Percentiles rank a stretch among this genome's conserved stretches.
phyloP scores from a whole-genome alignment of 35 echinoderm and acorn worm genomes.

The Lytechinus pictus region DNA sequence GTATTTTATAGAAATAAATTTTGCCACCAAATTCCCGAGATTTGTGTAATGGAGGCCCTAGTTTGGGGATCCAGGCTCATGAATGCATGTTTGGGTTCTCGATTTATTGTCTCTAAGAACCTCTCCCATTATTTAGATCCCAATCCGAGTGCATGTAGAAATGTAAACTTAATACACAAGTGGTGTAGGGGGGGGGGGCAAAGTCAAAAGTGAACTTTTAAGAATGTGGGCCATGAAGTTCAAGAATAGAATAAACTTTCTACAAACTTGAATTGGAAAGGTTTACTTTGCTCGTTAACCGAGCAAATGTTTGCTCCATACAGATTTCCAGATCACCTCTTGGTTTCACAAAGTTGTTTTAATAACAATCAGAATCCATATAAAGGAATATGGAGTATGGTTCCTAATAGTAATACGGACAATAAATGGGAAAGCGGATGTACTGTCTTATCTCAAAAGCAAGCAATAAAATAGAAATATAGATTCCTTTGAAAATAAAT shows the following conservation, averaged over 20 bases:
- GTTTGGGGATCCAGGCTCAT: too few species aligned
- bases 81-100: too few species aligned
- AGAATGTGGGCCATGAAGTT: background rate
- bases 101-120: too few species aligned
- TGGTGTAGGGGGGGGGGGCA: too few species aligned
- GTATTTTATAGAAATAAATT: too few species aligned
- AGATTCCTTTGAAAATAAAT: too few species aligned
- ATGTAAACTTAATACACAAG: too few species aligned
- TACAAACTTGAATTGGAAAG: background rate
- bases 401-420: background rate
- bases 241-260: background rate
- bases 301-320: background rate
- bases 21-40: too few species aligned
- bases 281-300: background rate
- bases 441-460: background rate
- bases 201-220: too few species aligned
- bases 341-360: background rate
- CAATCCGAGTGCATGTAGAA: too few species aligned
- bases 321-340: background rate
- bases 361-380: background rate
- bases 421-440: background rate
- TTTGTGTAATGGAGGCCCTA: too few species aligned
- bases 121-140: too few species aligned
- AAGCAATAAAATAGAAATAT: background rate
- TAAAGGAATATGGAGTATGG: background rate